Evolutionary conservation across 1,140 invertebrate species (phyloP).

Genomic region (Asbolus verrucosus): DNA sequence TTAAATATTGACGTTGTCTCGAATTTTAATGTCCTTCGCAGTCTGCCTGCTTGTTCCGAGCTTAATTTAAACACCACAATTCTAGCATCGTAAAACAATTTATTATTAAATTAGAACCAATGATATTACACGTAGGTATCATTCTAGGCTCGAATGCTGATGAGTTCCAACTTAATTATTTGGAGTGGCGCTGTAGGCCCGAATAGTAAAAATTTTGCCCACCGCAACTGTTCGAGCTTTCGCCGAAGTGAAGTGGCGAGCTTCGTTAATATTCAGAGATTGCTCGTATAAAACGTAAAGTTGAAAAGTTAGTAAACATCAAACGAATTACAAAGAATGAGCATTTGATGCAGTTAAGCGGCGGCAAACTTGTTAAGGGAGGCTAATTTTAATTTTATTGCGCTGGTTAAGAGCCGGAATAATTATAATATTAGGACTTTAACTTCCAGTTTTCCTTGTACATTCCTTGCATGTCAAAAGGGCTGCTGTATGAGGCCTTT

Average conservation of each 20-base stretch:
- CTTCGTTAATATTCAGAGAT: slow-evolving; percentile 36
- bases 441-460: slow-evolving; percentile 48
- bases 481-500: slow-evolving; percentile 42
- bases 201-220: too few relatives aligned
- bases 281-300: slow-evolving; percentile 41
- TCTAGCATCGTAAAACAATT: slow-evolving; percentile 40
- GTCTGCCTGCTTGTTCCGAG: slow-evolving; percentile 28
- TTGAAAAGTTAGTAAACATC: slow-evolving; percentile 54
- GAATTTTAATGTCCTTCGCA: slow-evolving; percentile 53
- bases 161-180: too few relatives aligned
- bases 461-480: slow-evolving; percentile 52
- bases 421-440: slow-evolving; percentile 56
- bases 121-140: slow-evolving; percentile 5
- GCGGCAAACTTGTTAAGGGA: slow-evolving; percentile 50
- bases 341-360: slow-evolving; percentile 52
- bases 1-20: slow-evolving; percentile 57
- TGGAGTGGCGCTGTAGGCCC: too few relatives aligned
- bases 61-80: slow-evolving; percentile 44
- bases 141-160: not conserved
- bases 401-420: slow-evolving; percentile 54
- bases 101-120: slow-evolving; percentile 31
- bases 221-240: not conserved
- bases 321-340: slow-evolving; percentile 55
- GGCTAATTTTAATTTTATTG: slow-evolving; percentile 57
- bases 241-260: slow-evolving; percentile 4